These are phyloP conservation scores for Perithous albicinctus DNA, from an alignment of 2,888 invertebrate genomes.

Conservation along the genomic window DNA sequence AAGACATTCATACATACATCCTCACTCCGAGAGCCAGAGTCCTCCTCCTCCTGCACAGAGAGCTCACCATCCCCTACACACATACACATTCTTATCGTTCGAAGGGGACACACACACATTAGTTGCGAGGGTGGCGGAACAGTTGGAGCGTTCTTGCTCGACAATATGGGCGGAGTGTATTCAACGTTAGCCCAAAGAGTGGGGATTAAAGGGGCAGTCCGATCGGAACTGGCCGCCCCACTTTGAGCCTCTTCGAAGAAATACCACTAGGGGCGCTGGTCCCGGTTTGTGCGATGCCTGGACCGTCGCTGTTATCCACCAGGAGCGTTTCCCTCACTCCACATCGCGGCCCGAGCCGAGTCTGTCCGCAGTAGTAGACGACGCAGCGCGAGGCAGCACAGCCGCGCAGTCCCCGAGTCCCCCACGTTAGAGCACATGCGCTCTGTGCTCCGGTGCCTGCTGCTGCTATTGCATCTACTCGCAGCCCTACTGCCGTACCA, in stretches of 20 bases:
- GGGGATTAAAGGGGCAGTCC: slow-evolving; percentile 74
- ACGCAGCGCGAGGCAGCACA: slow-evolving; percentile 58
- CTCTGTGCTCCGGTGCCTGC: slow-evolving; percentile 47
- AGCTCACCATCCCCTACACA: slow-evolving; percentile 3
- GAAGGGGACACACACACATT: background rate
- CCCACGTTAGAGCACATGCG: slow-evolving; percentile 69
- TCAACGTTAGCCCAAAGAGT: slow-evolving; percentile 49
- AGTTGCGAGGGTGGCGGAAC: slow-evolving; percentile 27
- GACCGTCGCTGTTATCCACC: slow-evolving; percentile 71
- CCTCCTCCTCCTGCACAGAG: slow-evolving; percentile 14
- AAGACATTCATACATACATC: slow-evolving; percentile 22
- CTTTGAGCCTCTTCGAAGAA: slow-evolving; percentile 64
- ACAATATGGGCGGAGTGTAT: slow-evolving; percentile 54
- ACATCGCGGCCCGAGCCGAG: slow-evolving; percentile 77
- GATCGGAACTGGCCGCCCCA: slow-evolving; percentile 70
- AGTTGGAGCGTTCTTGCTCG: slow-evolving; percentile 26
- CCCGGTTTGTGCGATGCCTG: slow-evolving; percentile 67
- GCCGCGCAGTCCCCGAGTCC: slow-evolving; percentile 63
- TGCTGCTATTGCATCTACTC: slow-evolving; percentile 15
- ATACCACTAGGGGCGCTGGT: slow-evolving; percentile 74
- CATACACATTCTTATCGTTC: slow-evolving; percentile 15
- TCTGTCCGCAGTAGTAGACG: slow-evolving; percentile 62
- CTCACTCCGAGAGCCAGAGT: background rate
- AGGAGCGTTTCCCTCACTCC: slow-evolving; percentile 80
- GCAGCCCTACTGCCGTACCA: slow-evolving; percentile 14